A percentile compares a stretch with the other conserved stretches of the same genome.
phyloP scores from a whole-genome alignment of 2,888 invertebrate genomes.

The Tipula confusa region DNA sequence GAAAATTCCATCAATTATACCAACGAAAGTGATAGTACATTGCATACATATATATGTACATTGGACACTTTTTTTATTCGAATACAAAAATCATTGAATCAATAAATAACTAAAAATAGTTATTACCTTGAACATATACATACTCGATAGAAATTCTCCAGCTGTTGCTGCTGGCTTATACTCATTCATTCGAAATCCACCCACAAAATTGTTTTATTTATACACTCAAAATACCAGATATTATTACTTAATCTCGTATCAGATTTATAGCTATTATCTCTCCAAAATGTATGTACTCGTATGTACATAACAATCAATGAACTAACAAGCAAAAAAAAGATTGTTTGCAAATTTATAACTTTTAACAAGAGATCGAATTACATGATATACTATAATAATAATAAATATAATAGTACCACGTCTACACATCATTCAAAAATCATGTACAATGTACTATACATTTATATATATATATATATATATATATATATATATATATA shows the following conservation, averaged over 20 bases:
- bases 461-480: background rate
- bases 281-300: background rate
- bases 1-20: background rate
- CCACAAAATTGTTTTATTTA: background rate
- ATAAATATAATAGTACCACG: background rate
- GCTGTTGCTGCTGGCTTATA: background rate
- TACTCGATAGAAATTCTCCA: background rate
- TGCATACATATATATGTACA: background rate
- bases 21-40: background rate
- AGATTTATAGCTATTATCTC: constrained; percentile 3
- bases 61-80: background rate
- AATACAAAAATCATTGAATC: background rate
- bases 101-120: background rate
- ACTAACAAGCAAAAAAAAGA: background rate
- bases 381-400: background rate
- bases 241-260: background rate
- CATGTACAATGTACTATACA: background rate
- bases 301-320: background rate
- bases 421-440: constrained; percentile 9
- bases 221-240: background rate
- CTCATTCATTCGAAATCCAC: background rate
- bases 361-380: constrained; percentile 15
- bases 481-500: background rate
- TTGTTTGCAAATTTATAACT: constrained; percentile 12
- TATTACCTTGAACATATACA: background rate